phyloP scores from a whole-genome alignment of 2,888 invertebrate species.

The Xylophagus ater region DNA sequence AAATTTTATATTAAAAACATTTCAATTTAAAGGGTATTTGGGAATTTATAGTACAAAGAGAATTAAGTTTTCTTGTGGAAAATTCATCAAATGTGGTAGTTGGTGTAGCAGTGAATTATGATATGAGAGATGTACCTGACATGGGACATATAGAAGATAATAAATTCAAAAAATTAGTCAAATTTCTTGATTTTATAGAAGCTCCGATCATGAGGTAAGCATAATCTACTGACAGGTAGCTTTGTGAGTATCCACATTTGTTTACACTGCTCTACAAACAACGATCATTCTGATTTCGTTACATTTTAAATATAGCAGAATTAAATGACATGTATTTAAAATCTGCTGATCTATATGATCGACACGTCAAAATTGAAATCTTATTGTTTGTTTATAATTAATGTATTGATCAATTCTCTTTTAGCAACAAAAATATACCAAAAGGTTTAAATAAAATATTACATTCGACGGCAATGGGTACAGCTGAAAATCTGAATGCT shows the following conservation, averaged over 20 bases:
- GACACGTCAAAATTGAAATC: too few species aligned
- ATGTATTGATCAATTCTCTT: slow-evolving; percentile 4
- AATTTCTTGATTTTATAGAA: slow-evolving; percentile 67
- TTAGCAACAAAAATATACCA: slow-evolving; percentile 48
- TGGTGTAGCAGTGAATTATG: slow-evolving; percentile 69
- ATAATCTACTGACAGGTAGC: too few species aligned
- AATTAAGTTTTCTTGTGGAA: slow-evolving; percentile 61
- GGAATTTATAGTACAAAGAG: slow-evolving; percentile 54
- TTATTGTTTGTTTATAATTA: not conserved
- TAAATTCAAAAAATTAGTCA: slow-evolving; percentile 60
- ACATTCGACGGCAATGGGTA: slow-evolving; percentile 84
- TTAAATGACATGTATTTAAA: too few species aligned
- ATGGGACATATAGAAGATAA: slow-evolving; percentile 54
- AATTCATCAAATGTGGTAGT: slow-evolving; percentile 45
- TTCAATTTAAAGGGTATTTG: slow-evolving; percentile 45
- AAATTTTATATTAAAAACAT: too few species aligned
- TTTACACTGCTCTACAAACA: too few species aligned
- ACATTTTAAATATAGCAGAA: too few species aligned
- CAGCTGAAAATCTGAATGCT: slow-evolving; percentile 49
- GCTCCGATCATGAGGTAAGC: slow-evolving; percentile 61
- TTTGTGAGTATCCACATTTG: too few species aligned
- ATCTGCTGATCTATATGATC: too few species aligned
- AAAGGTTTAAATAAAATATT: slow-evolving; percentile 57
- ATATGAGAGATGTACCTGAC: slow-evolving; percentile 69
- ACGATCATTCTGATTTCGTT: too few species aligned